Evolutionary conservation across 2,888 invertebrate genomes (phyloP).

Genomic region (Euproctis similis): DNA sequence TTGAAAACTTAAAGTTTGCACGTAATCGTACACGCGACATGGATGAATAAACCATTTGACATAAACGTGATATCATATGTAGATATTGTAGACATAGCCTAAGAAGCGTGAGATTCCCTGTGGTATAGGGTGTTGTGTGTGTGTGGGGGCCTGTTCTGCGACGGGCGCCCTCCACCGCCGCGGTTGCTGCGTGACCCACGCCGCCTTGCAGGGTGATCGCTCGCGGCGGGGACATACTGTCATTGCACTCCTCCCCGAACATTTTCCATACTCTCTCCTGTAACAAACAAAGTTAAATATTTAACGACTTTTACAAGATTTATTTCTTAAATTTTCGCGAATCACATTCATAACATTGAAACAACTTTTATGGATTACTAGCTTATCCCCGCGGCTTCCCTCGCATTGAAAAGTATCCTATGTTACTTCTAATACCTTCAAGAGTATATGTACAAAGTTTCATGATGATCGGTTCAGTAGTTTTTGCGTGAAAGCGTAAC

Average conservation of each 20-base stretch:
- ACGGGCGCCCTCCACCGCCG: slow-evolving; percentile 45
- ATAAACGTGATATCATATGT: slow-evolving; percentile 49
- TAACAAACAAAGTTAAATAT: slow-evolving; percentile 56
- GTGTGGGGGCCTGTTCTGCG: slow-evolving; percentile 36
- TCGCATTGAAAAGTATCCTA: no score
- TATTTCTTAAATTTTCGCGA: no score
- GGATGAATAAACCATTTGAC: slow-evolving; percentile 38
- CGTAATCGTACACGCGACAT: slow-evolving; percentile 42
- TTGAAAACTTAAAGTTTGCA: slow-evolving; percentile 65
- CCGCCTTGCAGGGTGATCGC: slow-evolving; percentile 60
- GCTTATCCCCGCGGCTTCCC: no score
- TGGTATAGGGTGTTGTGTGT: slow-evolving; percentile 45
- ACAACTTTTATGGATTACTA: no score
- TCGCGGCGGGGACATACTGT: slow-evolving; percentile 69
- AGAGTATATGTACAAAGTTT: no score
- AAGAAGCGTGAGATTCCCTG: slow-evolving; percentile 65
- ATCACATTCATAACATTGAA: no score
- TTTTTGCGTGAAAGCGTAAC: no score
- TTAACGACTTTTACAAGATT: no score
- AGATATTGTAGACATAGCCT: slow-evolving; percentile 66
- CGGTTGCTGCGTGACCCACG: slow-evolving; percentile 46
- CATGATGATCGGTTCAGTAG: no score
- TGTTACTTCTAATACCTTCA: no score
- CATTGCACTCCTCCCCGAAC: slow-evolving; percentile 60
- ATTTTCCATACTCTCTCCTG: slow-evolving; percentile 71